Evolutionary conservation across 2,888 invertebrate species (phyloP), one percentile per base, ranked within the genome.

Genomic region (Rhaphigaster nebulosa): DNA sequence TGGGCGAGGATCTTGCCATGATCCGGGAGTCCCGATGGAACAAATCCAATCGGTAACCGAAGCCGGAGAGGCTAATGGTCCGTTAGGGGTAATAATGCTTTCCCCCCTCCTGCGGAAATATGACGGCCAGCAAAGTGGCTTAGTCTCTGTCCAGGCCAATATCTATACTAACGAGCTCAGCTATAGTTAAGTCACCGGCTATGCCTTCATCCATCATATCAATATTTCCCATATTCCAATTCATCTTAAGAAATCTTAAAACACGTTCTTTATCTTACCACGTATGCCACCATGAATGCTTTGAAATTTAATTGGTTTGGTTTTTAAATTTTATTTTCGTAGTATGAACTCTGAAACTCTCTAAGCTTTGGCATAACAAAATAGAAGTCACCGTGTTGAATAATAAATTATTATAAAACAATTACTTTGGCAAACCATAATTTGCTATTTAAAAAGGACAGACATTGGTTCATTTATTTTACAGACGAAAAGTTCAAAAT

Each of bases 41-140:
- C 89, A 76, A 89, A 89, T 89, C 89, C 76, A 89, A 89, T 89
- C 89, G 89, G 89, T 89, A 76, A 89, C 65, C 65, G 89, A 70
- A 89, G 50, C 89, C 76, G 50, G 23, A 34, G 76, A 29, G 34
- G 50, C 89, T 89, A 89, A 89, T 89, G 89, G 89, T 29, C 65
- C 89, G 70, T 89, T 89, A 89, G 60, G 50, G 89, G 45, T 76
- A 70, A 89, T 89, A 89, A 89, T 89, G 20, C 88, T 88, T 34
- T 45, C 23, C 26, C 41, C 56, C 88, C 88, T 26, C 12, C 41
- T 26, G 80, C 41, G 20, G 84, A 84, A 84, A 84, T 84, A 84
- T 84, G 84, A 84, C 84, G 84, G 41, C 41, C 41, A 15, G 45
- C 45, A 84, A 84, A 84, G 84, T 84, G 84, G 84, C 84, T 84